A percentile compares a stretch with the other conserved stretches of the same genome.
phyloP scores from a whole-genome alignment of 2,888 invertebrate species.

The Eristalinus aeneus region DNA sequence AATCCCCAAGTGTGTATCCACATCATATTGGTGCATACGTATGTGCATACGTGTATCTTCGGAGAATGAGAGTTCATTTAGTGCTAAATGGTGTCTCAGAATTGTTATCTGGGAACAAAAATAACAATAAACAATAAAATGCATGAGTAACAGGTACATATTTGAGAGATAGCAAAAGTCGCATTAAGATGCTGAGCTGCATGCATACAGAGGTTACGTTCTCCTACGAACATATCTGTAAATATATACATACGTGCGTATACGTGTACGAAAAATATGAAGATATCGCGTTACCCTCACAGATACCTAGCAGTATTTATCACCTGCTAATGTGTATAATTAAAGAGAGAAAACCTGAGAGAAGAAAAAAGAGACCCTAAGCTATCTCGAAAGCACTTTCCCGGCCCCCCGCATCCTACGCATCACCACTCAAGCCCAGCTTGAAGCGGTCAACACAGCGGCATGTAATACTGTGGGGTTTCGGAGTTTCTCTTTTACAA shows the following conservation, averaged over 20 bases:
- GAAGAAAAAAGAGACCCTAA: constrained; percentile 32
- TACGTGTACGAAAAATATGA: constrained; percentile 9
- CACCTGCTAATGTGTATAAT: constrained; percentile 57
- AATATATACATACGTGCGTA: neutral
- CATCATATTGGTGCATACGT: neutral
- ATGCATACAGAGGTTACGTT: neutral
- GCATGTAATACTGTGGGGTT: neutral
- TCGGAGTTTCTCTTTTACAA: constrained; percentile 15
- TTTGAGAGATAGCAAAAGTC: neutral
- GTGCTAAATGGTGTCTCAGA: neutral
- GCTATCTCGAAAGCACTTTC: constrained; percentile 27
- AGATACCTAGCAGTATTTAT: constrained; percentile 42
- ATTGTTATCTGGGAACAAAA: neutral
- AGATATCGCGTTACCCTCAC: constrained; percentile 28
- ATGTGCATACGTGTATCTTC: neutral
- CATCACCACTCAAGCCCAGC: neutral
- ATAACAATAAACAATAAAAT: constrained; percentile 6
- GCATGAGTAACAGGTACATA: constrained; percentile 36
- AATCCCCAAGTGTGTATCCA: neutral
- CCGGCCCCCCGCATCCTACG: neutral
- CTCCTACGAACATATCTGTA: neutral
- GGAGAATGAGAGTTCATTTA: neutral
- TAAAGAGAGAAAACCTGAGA: constrained; percentile 46
- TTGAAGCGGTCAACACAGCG: neutral
- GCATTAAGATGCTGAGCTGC: constrained; percentile 30